A percentile compares a stretch with the other conserved stretches of the same genome.
Conservation (phyloP, 2,113 vertebrate species). For the Chinchilla lanigera region DNA sequence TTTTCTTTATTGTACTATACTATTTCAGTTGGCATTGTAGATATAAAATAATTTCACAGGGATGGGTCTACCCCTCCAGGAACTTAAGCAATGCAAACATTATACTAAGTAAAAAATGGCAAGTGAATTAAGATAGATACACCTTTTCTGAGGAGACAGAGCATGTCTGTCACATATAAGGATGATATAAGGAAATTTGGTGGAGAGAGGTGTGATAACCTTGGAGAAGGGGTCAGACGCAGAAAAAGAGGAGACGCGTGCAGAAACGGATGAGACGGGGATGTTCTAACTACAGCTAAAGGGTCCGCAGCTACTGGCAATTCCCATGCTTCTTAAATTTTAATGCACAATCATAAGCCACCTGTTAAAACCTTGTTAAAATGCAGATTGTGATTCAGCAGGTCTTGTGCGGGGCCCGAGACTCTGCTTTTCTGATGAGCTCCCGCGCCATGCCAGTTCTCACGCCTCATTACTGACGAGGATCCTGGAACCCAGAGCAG, state of each 20-base stretch:
- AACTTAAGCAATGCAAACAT: not conserved
- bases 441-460: not conserved
- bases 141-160: not conserved
- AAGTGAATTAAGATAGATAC: not conserved
- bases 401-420: not conserved
- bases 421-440: not conserved
- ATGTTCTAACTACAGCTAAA: not conserved
- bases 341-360: not conserved
- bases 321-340: not conserved
- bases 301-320: not conserved
- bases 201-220: not conserved
- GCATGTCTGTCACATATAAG: not conserved
- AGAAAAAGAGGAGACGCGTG: not conserved
- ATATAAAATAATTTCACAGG: not conserved
- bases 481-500: not conserved
- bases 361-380: not conserved
- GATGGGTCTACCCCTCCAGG: not conserved
- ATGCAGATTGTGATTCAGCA: not conserved
- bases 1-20: constrained; percentile 4
- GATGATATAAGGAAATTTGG: not conserved
- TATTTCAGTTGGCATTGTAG: not conserved
- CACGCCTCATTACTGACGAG: not conserved
- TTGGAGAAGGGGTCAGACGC: not conserved
- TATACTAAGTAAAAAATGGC: not conserved
- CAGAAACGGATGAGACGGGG: not conserved